A percentile compares a stretch with the other conserved stretches of the same genome.
phyloP scores from a whole-genome alignment of 2,888 invertebrate species.

The Phasia obesa region DNA sequence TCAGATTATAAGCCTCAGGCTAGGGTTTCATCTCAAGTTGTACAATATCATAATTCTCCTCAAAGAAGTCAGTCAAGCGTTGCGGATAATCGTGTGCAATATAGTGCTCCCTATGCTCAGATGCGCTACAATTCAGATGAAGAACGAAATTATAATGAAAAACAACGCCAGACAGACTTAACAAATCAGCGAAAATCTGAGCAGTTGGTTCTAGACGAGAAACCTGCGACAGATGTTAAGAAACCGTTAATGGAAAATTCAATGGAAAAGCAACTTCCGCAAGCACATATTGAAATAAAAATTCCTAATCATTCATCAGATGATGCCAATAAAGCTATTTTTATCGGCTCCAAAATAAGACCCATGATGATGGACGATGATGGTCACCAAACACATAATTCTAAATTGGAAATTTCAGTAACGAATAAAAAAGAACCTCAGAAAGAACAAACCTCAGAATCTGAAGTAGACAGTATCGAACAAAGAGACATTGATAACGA shows the following conservation, averaged over 20 bases:
- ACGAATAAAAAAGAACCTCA: conserved; percentile 48
- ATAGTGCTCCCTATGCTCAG: conserved; percentile 78
- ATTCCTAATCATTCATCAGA: conserved; percentile 73
- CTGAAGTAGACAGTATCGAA: neutral
- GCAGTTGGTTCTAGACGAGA: conserved; percentile 33
- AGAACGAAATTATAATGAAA: conserved; percentile 53
- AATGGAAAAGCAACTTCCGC: conserved; percentile 48
- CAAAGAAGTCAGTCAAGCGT: conserved; percentile 39
- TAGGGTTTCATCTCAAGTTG: conserved; percentile 37
- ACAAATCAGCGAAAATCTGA: conserved; percentile 37
- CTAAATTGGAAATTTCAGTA: conserved; percentile 64
- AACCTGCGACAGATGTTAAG: conserved; percentile 8
- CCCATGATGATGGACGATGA: conserved; percentile 69
- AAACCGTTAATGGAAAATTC: conserved; percentile 20
- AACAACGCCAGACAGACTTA: neutral
- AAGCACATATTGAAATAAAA: conserved; percentile 78
- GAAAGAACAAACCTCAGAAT: conserved; percentile 11
- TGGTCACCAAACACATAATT: conserved; percentile 40
- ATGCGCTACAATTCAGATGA: conserved; percentile 76
- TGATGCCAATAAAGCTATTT: conserved; percentile 73
- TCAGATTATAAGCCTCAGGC: conserved; percentile 41
- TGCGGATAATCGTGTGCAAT: conserved; percentile 72
- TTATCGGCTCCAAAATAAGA: conserved; percentile 75
- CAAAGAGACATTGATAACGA: neutral
- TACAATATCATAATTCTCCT: conserved; percentile 54